phyloP scores from a whole-genome alignment of 2,113 vertebrate genomes.

The Antidorcas marsupialis region DNA sequence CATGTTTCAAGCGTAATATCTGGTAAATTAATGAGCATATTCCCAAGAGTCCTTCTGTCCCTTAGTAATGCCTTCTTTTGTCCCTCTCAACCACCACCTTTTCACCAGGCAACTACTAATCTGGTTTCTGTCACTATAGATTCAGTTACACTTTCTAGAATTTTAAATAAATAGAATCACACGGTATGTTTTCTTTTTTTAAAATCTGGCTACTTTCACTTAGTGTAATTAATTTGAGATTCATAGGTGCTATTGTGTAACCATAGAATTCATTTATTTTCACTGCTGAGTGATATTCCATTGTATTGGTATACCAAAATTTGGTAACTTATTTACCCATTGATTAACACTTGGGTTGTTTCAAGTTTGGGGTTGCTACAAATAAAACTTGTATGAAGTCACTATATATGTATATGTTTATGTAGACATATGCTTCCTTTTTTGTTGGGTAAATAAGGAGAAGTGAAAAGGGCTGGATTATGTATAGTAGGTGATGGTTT shows the following conservation, averaged over 20 bases:
- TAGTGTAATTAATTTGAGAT: not conserved
- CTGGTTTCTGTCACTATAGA: not conserved
- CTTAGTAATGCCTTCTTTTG: not conserved
- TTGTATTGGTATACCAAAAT: not conserved
- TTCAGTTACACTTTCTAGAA: not conserved
- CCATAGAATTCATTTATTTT: not conserved
- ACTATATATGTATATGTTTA: not conserved
- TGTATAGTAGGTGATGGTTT: not conserved
- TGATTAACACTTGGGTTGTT: not conserved
- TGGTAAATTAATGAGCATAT: not conserved
- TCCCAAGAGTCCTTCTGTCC: not conserved
- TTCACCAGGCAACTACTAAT: not conserved
- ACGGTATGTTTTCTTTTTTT: not conserved
- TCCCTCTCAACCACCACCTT: not conserved
- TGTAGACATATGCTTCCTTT: not conserved
- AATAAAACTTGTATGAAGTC: not conserved
- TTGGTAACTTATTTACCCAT: not conserved
- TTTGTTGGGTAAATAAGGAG: not conserved
- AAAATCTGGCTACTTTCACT: not conserved
- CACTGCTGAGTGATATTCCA: not conserved
- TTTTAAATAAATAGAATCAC: not conserved
- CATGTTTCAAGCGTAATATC: not conserved
- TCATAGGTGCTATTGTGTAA: not conserved
- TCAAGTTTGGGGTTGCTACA: not conserved
- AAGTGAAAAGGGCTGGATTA: not conserved